Percentiles rank a stretch among this genome's conserved stretches.
Evolutionary conservation across 1,140 invertebrate genomes (phyloP).

Genomic region (Drosophila kanapiae): DNA sequence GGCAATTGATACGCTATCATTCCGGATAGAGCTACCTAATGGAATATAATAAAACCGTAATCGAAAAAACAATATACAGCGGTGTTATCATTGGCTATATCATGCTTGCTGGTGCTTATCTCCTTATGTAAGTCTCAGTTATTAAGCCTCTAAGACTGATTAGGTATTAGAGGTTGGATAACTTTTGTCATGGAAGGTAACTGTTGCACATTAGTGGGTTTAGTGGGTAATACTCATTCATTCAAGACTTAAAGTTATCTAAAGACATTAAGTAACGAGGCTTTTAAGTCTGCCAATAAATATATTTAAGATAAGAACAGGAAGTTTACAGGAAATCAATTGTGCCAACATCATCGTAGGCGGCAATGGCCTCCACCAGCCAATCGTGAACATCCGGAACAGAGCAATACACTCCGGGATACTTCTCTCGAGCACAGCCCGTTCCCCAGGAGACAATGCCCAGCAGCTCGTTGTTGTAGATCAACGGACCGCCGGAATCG

Average conservation of each 20-base stretch:
- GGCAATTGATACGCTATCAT: constrained; percentile 39
- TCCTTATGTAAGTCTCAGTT: constrained; percentile 28
- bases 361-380: constrained; percentile 36
- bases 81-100: neutral
- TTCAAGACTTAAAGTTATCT: too few species aligned
- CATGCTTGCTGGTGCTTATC: neutral
- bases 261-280: neutral
- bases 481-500: constrained; percentile 85
- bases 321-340: constrained; percentile 56
- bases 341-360: constrained; percentile 37
- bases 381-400: constrained; percentile 86
- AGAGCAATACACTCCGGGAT: constrained; percentile 90
- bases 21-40: constrained; percentile 25
- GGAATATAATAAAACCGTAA: constrained; percentile 56
- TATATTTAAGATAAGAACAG: neutral
- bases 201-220: neutral
- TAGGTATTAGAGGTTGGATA: neutral
- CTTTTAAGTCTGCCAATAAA: neutral
- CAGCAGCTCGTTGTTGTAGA: constrained; percentile 81
- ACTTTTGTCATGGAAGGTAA: neutral
- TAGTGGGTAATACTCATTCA: neutral
- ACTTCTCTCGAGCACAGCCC: constrained; percentile 87
- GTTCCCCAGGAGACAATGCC: constrained; percentile 90
- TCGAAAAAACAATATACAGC: constrained; percentile 19
- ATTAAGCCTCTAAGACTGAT: neutral